Evolutionary conservation across 2,888 invertebrate genomes (phyloP).

Genomic region (Stenodera caucasica): DNA sequence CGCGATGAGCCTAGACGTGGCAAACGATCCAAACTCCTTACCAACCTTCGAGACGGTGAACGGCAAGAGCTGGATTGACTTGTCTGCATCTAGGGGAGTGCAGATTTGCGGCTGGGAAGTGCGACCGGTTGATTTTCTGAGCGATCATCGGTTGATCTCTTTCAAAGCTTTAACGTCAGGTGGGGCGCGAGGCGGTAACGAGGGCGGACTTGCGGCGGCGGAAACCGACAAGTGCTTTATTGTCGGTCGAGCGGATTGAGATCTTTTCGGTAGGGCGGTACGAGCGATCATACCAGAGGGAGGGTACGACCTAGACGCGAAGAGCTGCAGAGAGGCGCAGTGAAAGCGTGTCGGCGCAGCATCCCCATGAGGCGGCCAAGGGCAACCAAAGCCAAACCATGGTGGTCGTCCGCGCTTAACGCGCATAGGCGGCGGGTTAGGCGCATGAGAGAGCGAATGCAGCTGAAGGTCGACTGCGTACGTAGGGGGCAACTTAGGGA

Average conservation of each 20-base stretch:
- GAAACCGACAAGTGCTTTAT: too few species aligned
- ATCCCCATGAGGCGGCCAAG: constrained; percentile 9
- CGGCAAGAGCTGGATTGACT: constrained; percentile 29
- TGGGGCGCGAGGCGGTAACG: not conserved
- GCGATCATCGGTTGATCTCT: constrained; percentile 28
- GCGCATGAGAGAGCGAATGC: not conserved
- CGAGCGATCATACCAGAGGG: not conserved
- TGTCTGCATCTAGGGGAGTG: constrained; percentile 19
- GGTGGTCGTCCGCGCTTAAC: constrained; percentile 13
- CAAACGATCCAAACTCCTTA: constrained; percentile 13
- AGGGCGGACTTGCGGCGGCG: not conserved
- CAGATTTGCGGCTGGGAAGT: constrained; percentile 20
- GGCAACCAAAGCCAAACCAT: not conserved
- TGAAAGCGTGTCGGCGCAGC: constrained; percentile 8
- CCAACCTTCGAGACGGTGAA: constrained; percentile 24
- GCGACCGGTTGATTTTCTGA: constrained; percentile 22
- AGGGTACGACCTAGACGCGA: not conserved
- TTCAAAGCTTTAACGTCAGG: not conserved
- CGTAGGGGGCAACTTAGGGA: not conserved
- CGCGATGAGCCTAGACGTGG: constrained; percentile 9
- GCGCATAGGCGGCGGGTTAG: not conserved
- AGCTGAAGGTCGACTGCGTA: constrained; percentile 5
- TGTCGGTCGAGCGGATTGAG: not conserved
- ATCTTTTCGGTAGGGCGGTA: not conserved
- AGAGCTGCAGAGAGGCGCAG: constrained; percentile 6